Conservation (phyloP, 2,797 vertebrate genomes). For the Tenualosa ilisha region DNA sequence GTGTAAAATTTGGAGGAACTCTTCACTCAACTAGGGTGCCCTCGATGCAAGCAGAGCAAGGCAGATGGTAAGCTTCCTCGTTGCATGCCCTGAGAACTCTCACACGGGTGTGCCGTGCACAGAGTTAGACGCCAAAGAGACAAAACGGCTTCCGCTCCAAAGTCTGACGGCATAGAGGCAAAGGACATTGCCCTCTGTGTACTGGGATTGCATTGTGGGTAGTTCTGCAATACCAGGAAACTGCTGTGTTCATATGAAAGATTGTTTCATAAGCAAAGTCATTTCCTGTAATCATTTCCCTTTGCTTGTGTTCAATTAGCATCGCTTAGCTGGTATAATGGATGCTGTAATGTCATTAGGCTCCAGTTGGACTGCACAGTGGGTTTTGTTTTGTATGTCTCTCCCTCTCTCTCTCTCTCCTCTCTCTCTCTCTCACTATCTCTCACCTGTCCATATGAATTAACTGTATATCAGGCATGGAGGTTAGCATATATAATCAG, state of each 20-base stretch:
- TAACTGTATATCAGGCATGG: not conserved
- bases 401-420: not conserved
- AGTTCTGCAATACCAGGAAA: not conserved
- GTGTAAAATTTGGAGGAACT: conserved; percentile 38
- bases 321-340: not conserved
- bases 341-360: not conserved
- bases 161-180: not conserved
- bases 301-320: conserved; percentile 1
- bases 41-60: conserved; percentile 46
- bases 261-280: not conserved
- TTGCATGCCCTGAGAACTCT: conserved; percentile 44
- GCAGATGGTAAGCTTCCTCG: conserved; percentile 57
- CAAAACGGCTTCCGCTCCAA: not conserved
- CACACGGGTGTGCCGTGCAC: conserved; percentile 29
- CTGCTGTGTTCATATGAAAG: not conserved
- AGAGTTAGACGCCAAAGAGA: not conserved
- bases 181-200: conserved; percentile 5
- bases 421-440: not conserved
- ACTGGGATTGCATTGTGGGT: not conserved
- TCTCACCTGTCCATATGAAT: not conserved
- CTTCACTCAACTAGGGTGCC: conserved; percentile 47
- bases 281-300: conserved; percentile 5
- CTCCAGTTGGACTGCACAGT: not conserved
- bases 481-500: not conserved
- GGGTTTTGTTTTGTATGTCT: not conserved